Evolutionary conservation across 2,888 invertebrate species (phyloP), one percentile per base, ranked within the genome.

Genomic region (Epinotia ramella): DNA sequence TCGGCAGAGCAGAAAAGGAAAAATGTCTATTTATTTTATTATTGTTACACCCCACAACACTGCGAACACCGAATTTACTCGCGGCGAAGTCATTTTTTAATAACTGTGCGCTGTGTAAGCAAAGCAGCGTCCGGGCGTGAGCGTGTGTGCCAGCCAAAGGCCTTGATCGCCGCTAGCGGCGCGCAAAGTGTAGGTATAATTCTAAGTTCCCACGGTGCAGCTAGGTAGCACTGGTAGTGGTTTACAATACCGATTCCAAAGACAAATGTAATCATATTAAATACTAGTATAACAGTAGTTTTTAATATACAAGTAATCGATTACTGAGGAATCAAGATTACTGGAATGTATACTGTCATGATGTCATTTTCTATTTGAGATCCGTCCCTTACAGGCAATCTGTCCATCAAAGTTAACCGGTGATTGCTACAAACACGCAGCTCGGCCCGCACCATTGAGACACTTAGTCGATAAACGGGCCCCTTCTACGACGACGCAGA

Each of bases 381-480:
- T 6, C 53, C 33, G 53, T 11, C 53, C n/a, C 40, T 40, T 40
- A 40, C 40, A 9, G 40, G 40, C 40, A 40, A 40, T 40, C 40
- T 40, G 28, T 33, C 66, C 11, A 66, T n/a, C 18, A 66, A 13
- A 66, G 16, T 49, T 16, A 24, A 66, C 66, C 53, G 66, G 66
- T 66, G 53, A 66, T 66, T 66, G 53, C 11, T 53, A 53, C 33
- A 28, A 49, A 53, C 66, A 66, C 66, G 66, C 53, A 53, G n/a
- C 53, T 46, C 53, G 18, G 40, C 16, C 46, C 46, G 33, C 53
- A 66, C 40, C 49, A 65, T 57, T 56, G 56, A 33, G 65, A 46
- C 65, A 64, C 72, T 73, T 57, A 59, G 65, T 73, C 72, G 57
- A 73, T 73, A 73, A 65, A 46, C 40, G 65, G 56, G 57, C 57